Evolutionary conservation across 2,797 vertebrate genomes (phyloP).

Genomic region (Sebastes oblongus): DNA sequence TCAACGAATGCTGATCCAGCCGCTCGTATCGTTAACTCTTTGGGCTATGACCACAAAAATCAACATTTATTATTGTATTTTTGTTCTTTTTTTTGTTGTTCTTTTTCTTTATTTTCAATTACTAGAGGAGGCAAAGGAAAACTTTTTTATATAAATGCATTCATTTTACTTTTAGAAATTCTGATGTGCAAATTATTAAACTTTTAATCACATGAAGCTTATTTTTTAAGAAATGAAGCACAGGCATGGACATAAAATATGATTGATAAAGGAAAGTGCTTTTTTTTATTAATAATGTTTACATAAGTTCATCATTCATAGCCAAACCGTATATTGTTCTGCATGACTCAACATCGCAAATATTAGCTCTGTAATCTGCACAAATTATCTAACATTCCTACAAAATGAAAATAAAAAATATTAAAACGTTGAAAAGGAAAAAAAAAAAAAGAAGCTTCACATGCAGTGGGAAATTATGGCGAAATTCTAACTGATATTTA

Average conservation of each 20-base stretch:
- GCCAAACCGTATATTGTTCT: slow-evolving; percentile 71
- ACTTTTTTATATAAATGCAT: slow-evolving; percentile 80
- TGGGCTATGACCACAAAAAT: slow-evolving; percentile 82
- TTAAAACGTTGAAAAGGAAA: slow-evolving; percentile 36
- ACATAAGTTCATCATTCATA: slow-evolving; percentile 80
- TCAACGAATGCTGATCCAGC: slow-evolving; percentile 70
- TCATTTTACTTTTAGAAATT: slow-evolving; percentile 79
- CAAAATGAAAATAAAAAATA: slow-evolving; percentile 62
- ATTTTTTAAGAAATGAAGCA: slow-evolving; percentile 75
- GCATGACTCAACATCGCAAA: slow-evolving; percentile 74
- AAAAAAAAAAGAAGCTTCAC: slow-evolving; percentile 65
- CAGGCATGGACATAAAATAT: slow-evolving; percentile 72
- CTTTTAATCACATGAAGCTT: slow-evolving; percentile 81
- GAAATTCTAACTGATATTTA: slow-evolving; percentile 81
- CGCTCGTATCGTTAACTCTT: slow-evolving; percentile 75
- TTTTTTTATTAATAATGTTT: slow-evolving; percentile 79
- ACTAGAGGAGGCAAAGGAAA: slow-evolving; percentile 71
- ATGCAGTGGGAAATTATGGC: slow-evolving; percentile 60
- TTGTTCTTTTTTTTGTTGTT: slow-evolving; percentile 49
- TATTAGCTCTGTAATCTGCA: slow-evolving; percentile 78
- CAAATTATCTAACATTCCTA: slow-evolving; percentile 86
- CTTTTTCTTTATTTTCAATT: slow-evolving; percentile 68
- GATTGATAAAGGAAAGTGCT: slow-evolving; percentile 74
- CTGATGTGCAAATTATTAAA: slow-evolving; percentile 81
- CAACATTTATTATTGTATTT: slow-evolving; percentile 72